Base-by-base conservation (phyloP, 2,888 invertebrate species). In the Congeria kusceri region DNA sequence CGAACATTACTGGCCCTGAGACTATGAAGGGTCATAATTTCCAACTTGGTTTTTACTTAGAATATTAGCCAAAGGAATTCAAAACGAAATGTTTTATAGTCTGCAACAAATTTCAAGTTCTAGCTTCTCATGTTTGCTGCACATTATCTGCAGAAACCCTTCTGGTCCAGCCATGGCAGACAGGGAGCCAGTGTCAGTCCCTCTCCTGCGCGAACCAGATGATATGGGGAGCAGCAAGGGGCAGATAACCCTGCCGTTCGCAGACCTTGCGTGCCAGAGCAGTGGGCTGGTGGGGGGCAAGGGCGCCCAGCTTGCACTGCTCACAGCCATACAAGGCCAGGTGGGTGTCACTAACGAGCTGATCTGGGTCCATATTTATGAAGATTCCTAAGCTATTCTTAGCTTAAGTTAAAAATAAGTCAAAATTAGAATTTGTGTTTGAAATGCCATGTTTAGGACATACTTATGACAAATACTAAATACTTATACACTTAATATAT, bases 301-400 rank as follows among this genome's bases (percentile, higher is more conserved):
- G 93, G 97, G 96, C 13, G 95, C 96, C 0, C 97, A 97, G 1
- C 93, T 97, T 18, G 96, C 96, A 0, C 92, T 96, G 49, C 93
- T 97, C 59, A 93, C 94, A 11, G 91, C 92, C 23, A 86, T 94
- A 62, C 87, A 92, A 72, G 75, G 84, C 63, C 49, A 85, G 81
- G 90, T 89, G 66, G 7, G 9, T 11, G 18, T 28, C 58, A 18
- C 5, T 11, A 53, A 25, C 23, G 20, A 44, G 46, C 46, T 44
- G 9, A 44, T 18, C 18, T 44, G 9, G 46, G n/a, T n/a, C n/a
- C n/a, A n/a, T n/a, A n/a, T n/a, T n/a, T n/a, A n/a, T n/a, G n/a
- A n/a, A n/a, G n/a, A n/a, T n/a, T n/a, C n/a, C n/a, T n/a, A n/a
- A n/a, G n/a, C n/a, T n/a, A n/a, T n/a, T n/a, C n/a, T n/a, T 44